phyloP scores from a whole-genome alignment of 2,888 invertebrate species.

The Tinea semifulvella region DNA sequence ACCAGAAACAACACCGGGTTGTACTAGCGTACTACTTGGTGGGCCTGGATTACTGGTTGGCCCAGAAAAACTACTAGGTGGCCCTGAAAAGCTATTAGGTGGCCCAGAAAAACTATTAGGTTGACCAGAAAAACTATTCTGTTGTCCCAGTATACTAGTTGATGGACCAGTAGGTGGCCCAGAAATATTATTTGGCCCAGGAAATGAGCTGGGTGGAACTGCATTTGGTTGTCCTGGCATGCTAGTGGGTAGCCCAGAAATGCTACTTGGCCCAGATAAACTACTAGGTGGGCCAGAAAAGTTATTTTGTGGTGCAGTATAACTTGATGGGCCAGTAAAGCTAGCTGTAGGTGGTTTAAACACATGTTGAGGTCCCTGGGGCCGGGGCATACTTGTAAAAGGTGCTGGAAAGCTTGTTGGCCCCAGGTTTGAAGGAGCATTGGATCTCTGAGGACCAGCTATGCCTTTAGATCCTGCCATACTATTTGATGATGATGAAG shows the following conservation, averaged over 20 bases:
- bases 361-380: too few relatives aligned
- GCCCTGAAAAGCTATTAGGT: slow-evolving; percentile 16
- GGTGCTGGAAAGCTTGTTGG: not conserved
- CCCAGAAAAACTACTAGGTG: slow-evolving; percentile 15
- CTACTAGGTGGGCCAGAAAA: not conserved
- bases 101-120: slow-evolving; percentile 17
- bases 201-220: slow-evolving; percentile 14
- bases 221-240: slow-evolving; percentile 17
- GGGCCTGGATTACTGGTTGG: not conserved
- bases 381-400: not conserved
- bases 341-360: not conserved
- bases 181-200: not conserved
- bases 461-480: not conserved
- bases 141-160: slow-evolving; percentile 19
- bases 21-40: slow-evolving; percentile 14
- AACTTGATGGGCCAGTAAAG: not conserved
- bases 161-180: slow-evolving; percentile 21
- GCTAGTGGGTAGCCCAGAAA: slow-evolving; percentile 16
- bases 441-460: slow-evolving; percentile 1
- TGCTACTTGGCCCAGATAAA: not conserved
- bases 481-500: not conserved
- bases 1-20: slow-evolving; percentile 17
- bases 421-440: not conserved
- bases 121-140: too few relatives aligned
- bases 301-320: not conserved